Base-by-base conservation (phyloP, 2,888 invertebrate species). In the Acrobasis suavella region DNA sequence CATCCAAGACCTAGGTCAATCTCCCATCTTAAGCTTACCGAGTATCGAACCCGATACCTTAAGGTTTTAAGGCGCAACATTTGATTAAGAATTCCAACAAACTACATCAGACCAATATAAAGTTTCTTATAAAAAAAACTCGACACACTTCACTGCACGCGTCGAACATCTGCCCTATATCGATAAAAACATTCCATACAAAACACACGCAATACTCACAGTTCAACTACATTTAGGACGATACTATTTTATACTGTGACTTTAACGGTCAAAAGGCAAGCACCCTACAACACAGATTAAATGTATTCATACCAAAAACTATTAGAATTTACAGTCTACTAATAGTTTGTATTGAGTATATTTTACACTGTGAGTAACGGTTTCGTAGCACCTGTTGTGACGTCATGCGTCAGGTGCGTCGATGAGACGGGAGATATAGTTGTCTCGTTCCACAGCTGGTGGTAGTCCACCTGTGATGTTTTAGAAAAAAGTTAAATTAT, bases 311-410 rank as follows among this genome's bases (percentile, higher is more conserved):
- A 1, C 0, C 12, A 16, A 12, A 56, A 56, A 56, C 2, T 6
- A 12, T 12, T 0, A 22, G 14, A 38, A 61, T 12, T 0, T 1
- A 12, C 60, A 63, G 59, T 50, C 50, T 39, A 15, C 10, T 15
- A 54, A 37, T 32, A 12, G 1, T 17, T 15, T 12, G 2, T 49
- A 62, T 38, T 14, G 7, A 46, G 17, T 16, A 50, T 50, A 50
- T 56, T 22, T 10, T 73, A 75, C 51, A 46, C 82, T 84, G 74
- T 78, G 78, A 62, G 64, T 50, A 80, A 82, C 83, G 80, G 86
- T 79, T 71, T 67, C 2, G 0, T 5, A 51, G 70, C 86, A 83
- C 86, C 84, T 83, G 86, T 79, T 74, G 67, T 81, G 78, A 78
- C 76, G 78, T 80, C 72, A 74, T 32, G 62, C 65, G 76, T 83